Percentiles rank a stretch among this genome's conserved stretches.
phyloP scores from a whole-genome alignment of 2,888 invertebrate species.

The Atethmia centrago region DNA sequence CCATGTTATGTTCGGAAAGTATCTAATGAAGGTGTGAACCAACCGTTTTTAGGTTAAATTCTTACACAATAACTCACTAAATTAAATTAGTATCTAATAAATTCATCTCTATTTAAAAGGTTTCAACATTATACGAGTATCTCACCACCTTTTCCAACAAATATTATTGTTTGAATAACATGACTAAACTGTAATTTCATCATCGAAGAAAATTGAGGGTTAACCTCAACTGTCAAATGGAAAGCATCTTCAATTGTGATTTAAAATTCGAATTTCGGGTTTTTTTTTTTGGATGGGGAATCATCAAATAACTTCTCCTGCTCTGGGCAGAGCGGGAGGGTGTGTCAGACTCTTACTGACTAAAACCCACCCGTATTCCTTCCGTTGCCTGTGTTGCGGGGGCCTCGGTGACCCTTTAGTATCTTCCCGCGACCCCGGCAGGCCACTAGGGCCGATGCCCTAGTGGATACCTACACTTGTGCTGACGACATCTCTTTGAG shows the following conservation, averaged over 20 bases:
- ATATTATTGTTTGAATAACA: not conserved
- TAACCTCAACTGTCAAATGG: not conserved
- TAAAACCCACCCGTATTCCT: too few species aligned
- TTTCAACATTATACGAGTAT: too few species aligned
- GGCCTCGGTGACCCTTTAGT: too few species aligned
- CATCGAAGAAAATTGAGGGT: not conserved
- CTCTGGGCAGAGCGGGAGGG: too few species aligned
- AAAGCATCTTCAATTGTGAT: not conserved
- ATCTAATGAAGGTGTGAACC: not conserved
- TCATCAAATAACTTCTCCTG: too few species aligned
- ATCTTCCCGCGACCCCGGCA: too few species aligned
- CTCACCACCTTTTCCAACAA: not conserved
- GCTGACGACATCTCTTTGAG: too few species aligned
- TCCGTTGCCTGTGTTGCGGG: too few species aligned
- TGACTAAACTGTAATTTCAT: not conserved
- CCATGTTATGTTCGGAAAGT: not conserved
- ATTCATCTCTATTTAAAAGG: not conserved
- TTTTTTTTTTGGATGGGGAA: too few species aligned
- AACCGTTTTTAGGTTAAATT: not conserved
- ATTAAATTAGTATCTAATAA: not conserved
- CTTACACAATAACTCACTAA: not conserved
- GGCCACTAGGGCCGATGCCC: too few species aligned
- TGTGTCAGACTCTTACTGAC: too few species aligned
- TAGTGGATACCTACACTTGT: too few species aligned
- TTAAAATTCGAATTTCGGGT: not conserved